Evolutionary conservation across 1,140 invertebrate genomes (phyloP), one percentile per base, ranked within the genome.

Genomic region (Hyles vespertilio): DNA sequence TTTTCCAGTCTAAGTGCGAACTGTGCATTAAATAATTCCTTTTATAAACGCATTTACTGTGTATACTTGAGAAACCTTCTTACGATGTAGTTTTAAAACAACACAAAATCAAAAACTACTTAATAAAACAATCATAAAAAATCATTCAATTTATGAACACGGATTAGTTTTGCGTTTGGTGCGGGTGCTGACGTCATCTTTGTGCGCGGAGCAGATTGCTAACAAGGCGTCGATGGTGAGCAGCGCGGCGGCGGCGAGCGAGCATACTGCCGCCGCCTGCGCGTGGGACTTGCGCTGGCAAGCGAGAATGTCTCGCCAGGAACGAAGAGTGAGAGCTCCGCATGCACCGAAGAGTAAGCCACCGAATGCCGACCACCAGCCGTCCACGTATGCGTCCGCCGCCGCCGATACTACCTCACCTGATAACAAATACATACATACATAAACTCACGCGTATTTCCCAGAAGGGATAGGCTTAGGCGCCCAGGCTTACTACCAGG

Each of bases 331-430:
- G 5, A 81, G 54, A 0, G 56, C 75, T 3, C 75, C 83, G 43
- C 81, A 79, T 0, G 72, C 72, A 0, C 69, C 84, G 56, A 72
- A 86, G 32, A 86, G 59, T 5, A 66, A 55, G 2, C 70, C 78
- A 9, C 81, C 84, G 3, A 61, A 44, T 0, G 72, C 72, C 1
- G 80, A 84, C 84, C 84, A 87, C 83, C 83, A 87, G 11, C 76
- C 77, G 56, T 79, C 80, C 1, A 87, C 59, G 58, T 84, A 84
- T 3, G 80, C 67, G 59, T 87, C 84, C 52, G 83, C 79, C 43
- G 77, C 66, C 55, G 80, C 72, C 45, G 84, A 85, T 32, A 87
- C 75, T 33, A 71, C 67, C 61, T 87, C 84, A 56, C 80, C 84
- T 87, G 66, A 22, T 22, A 22, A 22, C 22, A 22, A 22, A 22